Evolutionary conservation across 2,113 vertebrate species (phyloP), one percentile per base, ranked within the genome.

Genomic region (Morone chrysops): DNA sequence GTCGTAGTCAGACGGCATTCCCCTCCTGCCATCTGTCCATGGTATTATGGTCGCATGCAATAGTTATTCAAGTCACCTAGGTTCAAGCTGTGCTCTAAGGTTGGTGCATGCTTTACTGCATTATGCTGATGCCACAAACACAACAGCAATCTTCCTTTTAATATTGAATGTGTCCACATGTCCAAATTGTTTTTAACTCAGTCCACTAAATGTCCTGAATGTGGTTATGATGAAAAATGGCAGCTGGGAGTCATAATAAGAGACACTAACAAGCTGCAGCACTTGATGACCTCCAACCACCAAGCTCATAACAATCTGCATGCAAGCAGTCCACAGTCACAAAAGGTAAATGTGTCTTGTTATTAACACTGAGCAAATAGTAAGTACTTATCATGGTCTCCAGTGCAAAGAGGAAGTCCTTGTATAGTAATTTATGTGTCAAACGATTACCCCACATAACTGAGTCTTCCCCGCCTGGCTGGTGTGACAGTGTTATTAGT

Each of bases 1-100:
- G 80, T 87, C 78, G 56, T 81, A 89, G 87, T 92, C 88, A 89
- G 90, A 84, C 88, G 86, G 80, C 83, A 84, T 90, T 93, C 84
- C 89, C 88, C 75, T 87, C 81, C 77, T 62, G 81, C 89, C 85
- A 86, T 87, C 88, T 89, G 90, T 89, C 80, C 57, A 60, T 43
- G 66, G 38, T 70, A 73, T 79, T 76, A 77, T 25, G 60, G 80
- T 82, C 48, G 73, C 75, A 81, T 86, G 78, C 16, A 8, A 78
- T 79, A 77, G 77, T 78, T 87, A 77, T 76, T 84, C 66, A 67
- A 65, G 91, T 92, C 78, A 73, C 60, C 66, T 8, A 14, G 70
- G 61, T 76, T 74, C 61, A 77, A 70, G 57, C 74, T 66, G 54
- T 77, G 60, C 20, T 75, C 57, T 40, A 45, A 73, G 16, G 38